A percentile compares a stretch with the other conserved stretches of the same genome.
These are phyloP conservation scores for Epinotia ramella DNA, from an alignment of 2,888 invertebrate species.

Conservation along the genomic window DNA sequence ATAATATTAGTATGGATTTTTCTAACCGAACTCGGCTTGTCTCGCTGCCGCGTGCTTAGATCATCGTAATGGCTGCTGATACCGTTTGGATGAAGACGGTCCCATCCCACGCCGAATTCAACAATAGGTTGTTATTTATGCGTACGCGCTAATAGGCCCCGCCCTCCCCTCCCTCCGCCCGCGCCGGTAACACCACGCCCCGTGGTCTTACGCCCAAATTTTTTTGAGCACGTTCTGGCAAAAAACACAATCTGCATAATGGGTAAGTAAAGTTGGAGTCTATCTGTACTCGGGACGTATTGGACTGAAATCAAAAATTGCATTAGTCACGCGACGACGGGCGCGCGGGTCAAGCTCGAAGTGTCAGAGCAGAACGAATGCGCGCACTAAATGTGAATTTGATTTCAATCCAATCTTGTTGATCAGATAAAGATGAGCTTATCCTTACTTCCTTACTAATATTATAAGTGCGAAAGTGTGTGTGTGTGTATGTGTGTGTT, in stretches of 20 bases:
- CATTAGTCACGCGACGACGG: no score
- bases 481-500: no score
- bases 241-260: not conserved
- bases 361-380: not conserved
- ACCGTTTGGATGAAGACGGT: not conserved
- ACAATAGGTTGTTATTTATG: slow-evolving; percentile 37
- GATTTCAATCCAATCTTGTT: no score
- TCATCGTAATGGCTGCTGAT: not conserved
- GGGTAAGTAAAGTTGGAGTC: not conserved
- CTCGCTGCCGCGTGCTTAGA: no score
- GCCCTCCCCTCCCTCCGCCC: slow-evolving; percentile 24
- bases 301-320: not conserved
- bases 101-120: slow-evolving; percentile 19
- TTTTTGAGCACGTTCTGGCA: not conserved
- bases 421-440: no score
- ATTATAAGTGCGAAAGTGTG: no score
- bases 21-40: no score
- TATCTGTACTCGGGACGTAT: not conserved
- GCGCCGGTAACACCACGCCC: slow-evolving; percentile 1
- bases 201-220: not conserved
- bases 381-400: not conserved
- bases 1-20: no score
- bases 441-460: no score
- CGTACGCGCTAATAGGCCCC: slow-evolving; percentile 19
- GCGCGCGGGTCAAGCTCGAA: not conserved